Base-by-base conservation (phyloP, 2,888 invertebrate genomes). In the Epistrophe eligans region DNA sequence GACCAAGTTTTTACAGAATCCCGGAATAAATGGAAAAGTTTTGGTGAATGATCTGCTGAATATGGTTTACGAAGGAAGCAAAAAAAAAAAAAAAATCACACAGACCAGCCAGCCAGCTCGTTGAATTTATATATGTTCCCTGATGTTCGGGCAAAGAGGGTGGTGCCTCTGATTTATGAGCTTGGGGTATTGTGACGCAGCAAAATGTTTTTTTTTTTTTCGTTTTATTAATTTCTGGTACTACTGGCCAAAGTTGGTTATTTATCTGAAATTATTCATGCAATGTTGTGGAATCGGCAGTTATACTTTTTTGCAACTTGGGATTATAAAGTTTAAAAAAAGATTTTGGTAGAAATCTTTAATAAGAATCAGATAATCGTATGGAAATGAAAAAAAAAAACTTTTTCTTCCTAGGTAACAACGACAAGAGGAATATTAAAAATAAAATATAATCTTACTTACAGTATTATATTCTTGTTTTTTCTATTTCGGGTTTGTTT, bases 241-340 rank as follows among this genome's bases (percentile, higher is more conserved):
- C 43, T 76, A 50, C 58, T 76, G 66, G 52, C 62, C 48, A 80
- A 76, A 80, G 80, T 60, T 71, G 71, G 64, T 80, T 76, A 80
- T 80, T 84, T 58, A 76, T 80, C 24, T n/a, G 58, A 76, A 71
- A 84, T 84, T 80, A 80, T 84, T 84, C 71, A 80, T 80, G 84
- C 80, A 71, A 76, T 57, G 79, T 80, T 84, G 62, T 76, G 70
- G 40, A 52, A 52, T 70, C 70, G 70, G 70, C 70, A 55, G 24
- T 40, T 70, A 50, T 70, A 35, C 32, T 38, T 50, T 15, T 17
- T 55, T 70, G n/a, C 70, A 55, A 28, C n/a, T 52, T 70, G 52
- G 28, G 38, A 70, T 70, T 70, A 70, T 55, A 70, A 55, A 70
- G 55, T 38, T 70, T 40, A n/a, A 70, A 66, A 76, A 55, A 60